phyloP scores from a whole-genome alignment of 23 tunicate genomes.

The Trididemnum miniatum region DNA sequence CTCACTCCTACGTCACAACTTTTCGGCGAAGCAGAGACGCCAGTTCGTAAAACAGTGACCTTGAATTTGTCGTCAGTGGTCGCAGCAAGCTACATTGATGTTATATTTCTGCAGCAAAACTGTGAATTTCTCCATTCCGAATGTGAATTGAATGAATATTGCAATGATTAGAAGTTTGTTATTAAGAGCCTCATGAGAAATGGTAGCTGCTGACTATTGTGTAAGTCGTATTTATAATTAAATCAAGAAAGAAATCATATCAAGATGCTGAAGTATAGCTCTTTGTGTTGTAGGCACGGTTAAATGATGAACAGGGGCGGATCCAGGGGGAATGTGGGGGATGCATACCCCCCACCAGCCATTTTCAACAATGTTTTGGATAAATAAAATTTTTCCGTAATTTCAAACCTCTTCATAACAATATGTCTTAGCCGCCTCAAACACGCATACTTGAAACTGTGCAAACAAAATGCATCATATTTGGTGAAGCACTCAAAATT shows the following conservation, averaged over 20 bases:
- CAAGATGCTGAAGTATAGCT: background rate
- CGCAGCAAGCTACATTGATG: background rate
- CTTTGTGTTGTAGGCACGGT: background rate
- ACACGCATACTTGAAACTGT: no score
- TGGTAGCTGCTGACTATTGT: background rate
- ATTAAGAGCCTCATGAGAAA: background rate
- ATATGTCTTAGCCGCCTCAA: no score
- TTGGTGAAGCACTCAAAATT: no score
- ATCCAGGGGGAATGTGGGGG: no score
- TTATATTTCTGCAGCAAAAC: background rate
- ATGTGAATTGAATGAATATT: background rate
- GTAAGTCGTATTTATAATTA: background rate
- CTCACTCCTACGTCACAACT: background rate
- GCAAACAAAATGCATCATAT: no score
- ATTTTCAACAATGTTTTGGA: no score
- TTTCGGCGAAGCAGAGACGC: background rate
- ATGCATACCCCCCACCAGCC: no score
- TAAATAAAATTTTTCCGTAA: no score
- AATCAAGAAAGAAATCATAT: background rate
- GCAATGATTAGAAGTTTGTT: background rate
- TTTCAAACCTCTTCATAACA: no score
- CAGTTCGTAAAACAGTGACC: background rate
- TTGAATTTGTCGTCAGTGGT: background rate
- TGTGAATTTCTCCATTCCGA: background rate
- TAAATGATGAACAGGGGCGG: background rate